Percentiles rank a stretch among this genome's conserved stretches.
Evolutionary conservation across 2,113 vertebrate genomes (phyloP).

Genomic region (Gymnobelideus leadbeateri): DNA sequence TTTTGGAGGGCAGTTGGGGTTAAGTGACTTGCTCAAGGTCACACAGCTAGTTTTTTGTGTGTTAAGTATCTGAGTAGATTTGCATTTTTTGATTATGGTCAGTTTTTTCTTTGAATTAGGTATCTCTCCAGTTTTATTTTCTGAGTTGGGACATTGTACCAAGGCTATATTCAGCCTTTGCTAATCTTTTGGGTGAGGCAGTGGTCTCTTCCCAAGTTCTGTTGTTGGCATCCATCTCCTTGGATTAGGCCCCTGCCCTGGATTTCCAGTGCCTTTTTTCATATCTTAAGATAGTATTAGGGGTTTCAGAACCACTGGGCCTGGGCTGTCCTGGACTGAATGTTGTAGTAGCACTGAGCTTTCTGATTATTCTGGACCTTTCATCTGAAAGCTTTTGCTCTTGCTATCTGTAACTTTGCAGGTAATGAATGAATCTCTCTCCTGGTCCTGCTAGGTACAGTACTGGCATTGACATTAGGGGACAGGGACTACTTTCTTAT

Average conservation of each 20-base stretch:
- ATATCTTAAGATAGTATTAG: not conserved
- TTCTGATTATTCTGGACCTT: not conserved
- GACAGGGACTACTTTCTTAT: not conserved
- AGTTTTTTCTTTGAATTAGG: no score
- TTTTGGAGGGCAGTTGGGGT: no score
- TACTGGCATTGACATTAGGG: not conserved
- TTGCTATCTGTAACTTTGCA: not conserved
- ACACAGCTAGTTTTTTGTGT: no score
- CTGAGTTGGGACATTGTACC: no score
- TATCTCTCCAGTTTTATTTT: no score
- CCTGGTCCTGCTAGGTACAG: no score
- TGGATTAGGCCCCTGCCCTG: not conserved
- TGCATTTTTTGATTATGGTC: no score
- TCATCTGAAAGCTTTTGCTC: not conserved
- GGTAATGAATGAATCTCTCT: not conserved
- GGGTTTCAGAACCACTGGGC: no score
- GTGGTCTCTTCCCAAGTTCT: not conserved
- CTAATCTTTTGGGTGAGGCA: no score
- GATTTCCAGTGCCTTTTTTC: not conserved
- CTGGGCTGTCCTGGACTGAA: not conserved
- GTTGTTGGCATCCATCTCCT: not conserved
- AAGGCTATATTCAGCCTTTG: no score
- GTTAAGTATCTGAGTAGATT: no score
- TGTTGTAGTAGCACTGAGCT: not conserved
- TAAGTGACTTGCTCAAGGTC: no score